Base-by-base conservation (phyloP, 2,797 vertebrate genomes). In the Parotocinclus haroldoi region DNA sequence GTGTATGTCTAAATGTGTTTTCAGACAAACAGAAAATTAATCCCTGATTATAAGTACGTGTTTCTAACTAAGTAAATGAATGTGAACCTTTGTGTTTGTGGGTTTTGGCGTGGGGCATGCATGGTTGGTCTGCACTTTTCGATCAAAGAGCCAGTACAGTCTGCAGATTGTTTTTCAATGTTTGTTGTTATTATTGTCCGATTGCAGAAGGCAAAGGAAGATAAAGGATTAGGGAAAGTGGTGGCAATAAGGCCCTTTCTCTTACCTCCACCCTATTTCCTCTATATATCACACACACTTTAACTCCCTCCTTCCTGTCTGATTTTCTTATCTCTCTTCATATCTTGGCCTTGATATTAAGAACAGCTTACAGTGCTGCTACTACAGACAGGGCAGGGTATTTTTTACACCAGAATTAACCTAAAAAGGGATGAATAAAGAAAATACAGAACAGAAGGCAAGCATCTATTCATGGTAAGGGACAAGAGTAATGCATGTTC, bases 121-220 rank as follows among this genome's bases (percentile, higher is more conserved):
- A 13, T 67, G 52, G 72, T 76, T 55, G 66, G 77, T 76, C 78
- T 69, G 59, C 58, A 51, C 37, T 58, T 36, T 57, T 40, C 68
- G 62, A 74, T 76, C 72, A 79, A 70, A 76, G 39, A 6, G 40
- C 58, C 27, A 69, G 46, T 27, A 52, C 18, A 52, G n/a, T 57
- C 63, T 76, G 40, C 27, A 27, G 27, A 27, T 50, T 14, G n/a
- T 75, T 37, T 39, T 72, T 53, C 72, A 72, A 52, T 70, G 64
- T 70, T 75, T 67, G 58, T 68, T 49, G 36, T 64, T 67, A 60
- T 61, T 65, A 60, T 61, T 65, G 66, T 72, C 63, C 68, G 63
- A 75, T 73, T 74, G 58, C 63, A 70, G 53, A 46, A 16, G 53
- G 36, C 59, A 63, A 74, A 73, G 63, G 67, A 68, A 56, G 7